Evolutionary conservation across 2,888 invertebrate genomes (phyloP), one percentile per base, ranked within the genome.

Genomic region (Drosophila recens): DNA sequence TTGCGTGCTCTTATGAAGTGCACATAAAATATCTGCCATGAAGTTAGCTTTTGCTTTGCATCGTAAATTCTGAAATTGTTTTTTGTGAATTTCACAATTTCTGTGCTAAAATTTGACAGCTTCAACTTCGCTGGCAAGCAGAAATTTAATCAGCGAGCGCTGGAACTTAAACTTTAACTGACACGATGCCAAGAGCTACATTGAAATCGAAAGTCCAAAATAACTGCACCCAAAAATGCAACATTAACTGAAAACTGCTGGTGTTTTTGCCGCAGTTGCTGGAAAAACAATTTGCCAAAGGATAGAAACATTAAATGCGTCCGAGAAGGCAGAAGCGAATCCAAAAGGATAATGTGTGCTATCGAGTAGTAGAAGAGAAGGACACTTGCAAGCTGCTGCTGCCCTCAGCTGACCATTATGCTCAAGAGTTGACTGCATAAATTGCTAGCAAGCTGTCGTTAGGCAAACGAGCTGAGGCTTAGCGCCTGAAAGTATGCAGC

Each of bases 1-100:
- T 62, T 72, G 68, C 80, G 70, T 74, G 84, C 84, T 49, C 74
- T 81, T 76, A 73, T 71, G 78, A 71, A 75, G 75, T 73, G 70
- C 61, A 43, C 87, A 87, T 79, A 76, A 89, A 76, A 71, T 64
- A 45, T 30, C 36, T 54, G 46, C 33, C 40, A 54, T 52, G 34
- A 46, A 51, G 49, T 48, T 53, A 48, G 27, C 57, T 51, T 38
- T 59, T 72, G 64, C 43, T 40, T 42, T 48, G 46, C 27, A 57
- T 68, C 68, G 48, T 74, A 79, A 74, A 74, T 56, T 57, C 13
- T 6, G 40, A 63, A 67, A 56, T 49, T 54, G 8, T 46, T 56
- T 30, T 56, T 46, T 10, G 33, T n/a, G 38, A 20, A 20, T 15
- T 42, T 15, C 42, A 34, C 6, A 57, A 33, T 10, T 30, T 36